Conservation (phyloP, 2,888 invertebrate species). For the Himalopsyche anomala region DNA sequence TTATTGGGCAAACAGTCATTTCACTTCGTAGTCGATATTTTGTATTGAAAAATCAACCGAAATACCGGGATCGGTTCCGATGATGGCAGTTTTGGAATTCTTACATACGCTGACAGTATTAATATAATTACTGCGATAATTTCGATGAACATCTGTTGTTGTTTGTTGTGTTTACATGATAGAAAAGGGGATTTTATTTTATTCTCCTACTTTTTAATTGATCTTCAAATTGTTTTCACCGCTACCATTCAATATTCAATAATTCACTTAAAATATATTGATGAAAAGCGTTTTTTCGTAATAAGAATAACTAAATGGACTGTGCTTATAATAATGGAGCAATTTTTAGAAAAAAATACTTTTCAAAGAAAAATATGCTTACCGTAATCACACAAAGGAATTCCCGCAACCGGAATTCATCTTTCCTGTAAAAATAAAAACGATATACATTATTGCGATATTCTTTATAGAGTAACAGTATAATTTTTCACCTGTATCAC, state of each 20-base stretch:
- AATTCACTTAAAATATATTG: too few relatives aligned
- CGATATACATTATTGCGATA: conserved; percentile 23
- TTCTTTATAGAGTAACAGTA: conserved; percentile 6
- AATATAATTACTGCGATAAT: not conserved
- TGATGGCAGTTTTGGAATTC: too few relatives aligned
- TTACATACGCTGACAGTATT: too few relatives aligned
- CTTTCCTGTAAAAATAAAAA: conserved; percentile 1
- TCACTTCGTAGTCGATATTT: too few relatives aligned
- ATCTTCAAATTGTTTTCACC: too few relatives aligned
- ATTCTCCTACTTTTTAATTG: too few relatives aligned
- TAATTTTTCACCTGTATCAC: conserved; percentile 28
- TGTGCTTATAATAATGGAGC: not conserved
- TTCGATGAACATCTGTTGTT: conserved; percentile 19
- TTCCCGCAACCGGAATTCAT: not conserved
- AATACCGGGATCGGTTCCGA: too few relatives aligned
- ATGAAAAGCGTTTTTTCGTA: too few relatives aligned
- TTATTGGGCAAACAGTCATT: too few relatives aligned
- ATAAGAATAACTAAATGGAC: too few relatives aligned
- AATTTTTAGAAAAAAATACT: not conserved
- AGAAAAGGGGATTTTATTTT: not conserved
- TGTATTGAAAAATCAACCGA: too few relatives aligned
- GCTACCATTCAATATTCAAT: too few relatives aligned
- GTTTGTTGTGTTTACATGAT: not conserved
- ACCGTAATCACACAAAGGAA: conserved; percentile 7
- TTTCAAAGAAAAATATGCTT: not conserved